Percentiles rank a stretch among this genome's conserved stretches.
Evolutionary conservation across 2,797 vertebrate genomes (phyloP).

Genomic region (Fratercula arctica): DNA sequence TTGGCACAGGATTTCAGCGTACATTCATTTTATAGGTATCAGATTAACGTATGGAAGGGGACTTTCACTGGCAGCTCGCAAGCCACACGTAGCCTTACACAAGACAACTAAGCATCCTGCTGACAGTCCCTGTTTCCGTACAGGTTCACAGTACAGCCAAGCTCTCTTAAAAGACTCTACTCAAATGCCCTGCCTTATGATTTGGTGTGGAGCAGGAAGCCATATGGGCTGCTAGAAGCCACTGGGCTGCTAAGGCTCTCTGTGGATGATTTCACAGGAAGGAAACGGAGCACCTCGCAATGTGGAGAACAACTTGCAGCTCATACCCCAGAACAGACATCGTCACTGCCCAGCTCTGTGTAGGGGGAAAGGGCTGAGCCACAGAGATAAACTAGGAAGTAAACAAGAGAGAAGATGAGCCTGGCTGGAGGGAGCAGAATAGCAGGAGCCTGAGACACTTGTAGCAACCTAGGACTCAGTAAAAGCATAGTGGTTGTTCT

Average conservation of each 20-base stretch:
- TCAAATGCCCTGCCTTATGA: background rate
- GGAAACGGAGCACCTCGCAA: background rate
- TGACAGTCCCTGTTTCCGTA: background rate
- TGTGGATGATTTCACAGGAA: constrained; percentile 30
- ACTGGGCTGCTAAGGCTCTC: background rate
- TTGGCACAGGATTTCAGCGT: background rate
- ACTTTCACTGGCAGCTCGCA: background rate
- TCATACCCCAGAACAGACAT: background rate
- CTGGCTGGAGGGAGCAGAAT: background rate
- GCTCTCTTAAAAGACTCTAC: background rate
- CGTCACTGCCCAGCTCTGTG: background rate
- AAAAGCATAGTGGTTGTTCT: background rate
- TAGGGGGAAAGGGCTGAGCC: constrained; percentile 4
- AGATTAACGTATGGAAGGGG: background rate
- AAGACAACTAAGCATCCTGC: background rate
- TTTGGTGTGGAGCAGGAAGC: background rate
- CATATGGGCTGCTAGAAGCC: background rate
- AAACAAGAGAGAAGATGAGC: constrained; percentile 1
- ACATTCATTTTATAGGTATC: background rate
- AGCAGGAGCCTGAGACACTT: background rate
- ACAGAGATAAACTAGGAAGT: constrained; percentile 37
- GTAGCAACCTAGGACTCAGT: accelerated
- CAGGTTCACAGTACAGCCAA: background rate
- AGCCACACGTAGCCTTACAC: background rate
- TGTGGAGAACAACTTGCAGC: background rate